Evolutionary conservation across 2,113 vertebrate species (phyloP).

Genomic region (Astur gentilis): DNA sequence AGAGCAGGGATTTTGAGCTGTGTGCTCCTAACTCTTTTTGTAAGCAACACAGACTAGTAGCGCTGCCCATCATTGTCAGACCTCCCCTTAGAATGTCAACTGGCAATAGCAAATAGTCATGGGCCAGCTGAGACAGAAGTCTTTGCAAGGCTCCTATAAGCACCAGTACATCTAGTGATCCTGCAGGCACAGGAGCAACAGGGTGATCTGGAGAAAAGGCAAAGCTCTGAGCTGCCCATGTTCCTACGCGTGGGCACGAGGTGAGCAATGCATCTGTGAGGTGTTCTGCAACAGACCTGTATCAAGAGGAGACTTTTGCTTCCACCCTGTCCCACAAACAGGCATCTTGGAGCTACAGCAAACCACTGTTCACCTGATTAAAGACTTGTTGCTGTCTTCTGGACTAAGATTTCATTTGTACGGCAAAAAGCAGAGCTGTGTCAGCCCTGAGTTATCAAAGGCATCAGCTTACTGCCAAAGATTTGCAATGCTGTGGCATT

Average conservation of each 20-base stretch:
- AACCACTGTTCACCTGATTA: neutral
- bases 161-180: neutral
- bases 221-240: neutral
- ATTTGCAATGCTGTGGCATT: neutral
- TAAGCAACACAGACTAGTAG: neutral
- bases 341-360: neutral
- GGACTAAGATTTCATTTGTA: neutral
- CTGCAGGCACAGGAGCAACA: neutral
- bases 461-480: neutral
- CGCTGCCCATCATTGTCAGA: neutral
- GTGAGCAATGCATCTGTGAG: fast-evolving
- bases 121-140: neutral
- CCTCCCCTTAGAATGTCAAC: neutral
- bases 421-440: neutral
- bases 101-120: neutral
- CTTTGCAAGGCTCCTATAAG: neutral
- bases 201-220: neutral
- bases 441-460: neutral
- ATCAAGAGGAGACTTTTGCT: neutral
- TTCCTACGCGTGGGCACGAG: fast-evolving
- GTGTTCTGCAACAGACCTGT: neutral
- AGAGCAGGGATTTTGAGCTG: slow-evolving; percentile 36
- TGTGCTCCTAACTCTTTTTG: neutral
- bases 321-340: neutral
- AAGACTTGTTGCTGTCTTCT: neutral